Evolutionary conservation across 92 coral and sea anemone species (phyloP).

Genomic region (Ricordea florida): DNA sequence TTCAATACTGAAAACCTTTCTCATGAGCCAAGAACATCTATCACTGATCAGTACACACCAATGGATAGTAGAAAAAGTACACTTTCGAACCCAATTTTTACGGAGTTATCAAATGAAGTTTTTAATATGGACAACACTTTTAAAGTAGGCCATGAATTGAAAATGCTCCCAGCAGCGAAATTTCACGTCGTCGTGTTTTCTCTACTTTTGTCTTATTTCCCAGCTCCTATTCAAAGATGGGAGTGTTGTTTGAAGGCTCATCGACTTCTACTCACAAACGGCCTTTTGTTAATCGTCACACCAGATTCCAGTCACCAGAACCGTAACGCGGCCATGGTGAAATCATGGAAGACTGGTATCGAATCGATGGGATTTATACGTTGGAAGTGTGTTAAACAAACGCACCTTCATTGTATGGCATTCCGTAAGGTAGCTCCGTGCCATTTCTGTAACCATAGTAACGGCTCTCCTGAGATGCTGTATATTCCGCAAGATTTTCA

Average conservation of each 20-base stretch:
- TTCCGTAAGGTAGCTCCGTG: conserved; percentile 89
- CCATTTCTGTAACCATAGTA: conserved; percentile 41
- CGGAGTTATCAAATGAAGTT: neutral
- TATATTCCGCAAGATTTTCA: conserved; percentile 91
- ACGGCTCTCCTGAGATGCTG: conserved; percentile 70
- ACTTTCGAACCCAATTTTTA: no score
- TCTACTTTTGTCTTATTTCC: conserved; percentile 86
- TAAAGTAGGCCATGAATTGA: conserved; percentile 17
- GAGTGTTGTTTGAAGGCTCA: conserved; percentile 84
- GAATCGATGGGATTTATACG: conserved; percentile 92
- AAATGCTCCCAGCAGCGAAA: conserved; percentile 50
- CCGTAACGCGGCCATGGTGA: conserved; percentile 85
- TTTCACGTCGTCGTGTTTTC: conserved; percentile 84
- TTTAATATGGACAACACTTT: neutral
- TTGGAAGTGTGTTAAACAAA: conserved; percentile 86
- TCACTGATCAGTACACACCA: no score
- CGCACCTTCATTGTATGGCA: conserved; percentile 95
- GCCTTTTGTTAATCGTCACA: conserved; percentile 81
- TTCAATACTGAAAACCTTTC: no score
- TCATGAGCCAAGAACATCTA: no score
- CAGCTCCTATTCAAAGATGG: conserved; percentile 87
- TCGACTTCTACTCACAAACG: conserved; percentile 71
- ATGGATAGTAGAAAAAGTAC: no score
- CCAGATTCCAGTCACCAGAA: conserved; percentile 99
- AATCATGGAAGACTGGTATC: conserved; percentile 91